Evolutionary conservation across 2,888 invertebrate genomes (phyloP), one percentile per base, ranked within the genome.

Genomic region (Erynnis tages): DNA sequence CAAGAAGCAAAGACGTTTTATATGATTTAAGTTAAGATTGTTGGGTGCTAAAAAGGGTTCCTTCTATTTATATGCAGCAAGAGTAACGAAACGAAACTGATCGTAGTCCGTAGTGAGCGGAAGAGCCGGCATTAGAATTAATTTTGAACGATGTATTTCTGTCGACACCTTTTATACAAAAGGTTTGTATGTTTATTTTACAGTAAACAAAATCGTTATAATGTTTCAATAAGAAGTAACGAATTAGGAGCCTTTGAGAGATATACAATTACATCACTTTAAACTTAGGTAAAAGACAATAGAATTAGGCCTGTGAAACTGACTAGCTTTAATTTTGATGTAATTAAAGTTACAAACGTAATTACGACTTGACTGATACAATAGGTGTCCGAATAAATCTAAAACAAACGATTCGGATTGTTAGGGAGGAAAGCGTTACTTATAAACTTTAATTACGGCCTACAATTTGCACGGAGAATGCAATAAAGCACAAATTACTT

Each of bases 401-500:
- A 17, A 17, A 35, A 37, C 10, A 11, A n/a, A n/a, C 19, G 10
- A 17, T 25, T 45, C 21, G 7, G 17, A 30, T 21, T 46, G 30
- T 35, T 50, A 66, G 62, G 76, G 71, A 50, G 19, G 82, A 85
- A 83, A 85, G 85, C 81, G 82, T 82, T 66, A 74, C 79, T 73
- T 75, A 71, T 71, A 69, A 71, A 71, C 69, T 71, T 71, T 79
- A 81, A 83, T 81, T 78, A 79, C 67, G 63, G 69, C 66, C 62
- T 55, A 72, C 72, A 69, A 79, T 76, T 76, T 68, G 80, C 83
- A 74, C 78, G 79, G 76, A 49, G 79, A 76, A 77, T 65, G 73
- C 74, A 80, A 83, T 83, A 84, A 80, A 76, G 73, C 79, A 79
- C 79, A 79, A 80, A 85, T 83, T 79, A 78, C 79, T 81, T 82